Conservation (phyloP, 2,113 vertebrate genomes). For the Platysteira castanea region DNA sequence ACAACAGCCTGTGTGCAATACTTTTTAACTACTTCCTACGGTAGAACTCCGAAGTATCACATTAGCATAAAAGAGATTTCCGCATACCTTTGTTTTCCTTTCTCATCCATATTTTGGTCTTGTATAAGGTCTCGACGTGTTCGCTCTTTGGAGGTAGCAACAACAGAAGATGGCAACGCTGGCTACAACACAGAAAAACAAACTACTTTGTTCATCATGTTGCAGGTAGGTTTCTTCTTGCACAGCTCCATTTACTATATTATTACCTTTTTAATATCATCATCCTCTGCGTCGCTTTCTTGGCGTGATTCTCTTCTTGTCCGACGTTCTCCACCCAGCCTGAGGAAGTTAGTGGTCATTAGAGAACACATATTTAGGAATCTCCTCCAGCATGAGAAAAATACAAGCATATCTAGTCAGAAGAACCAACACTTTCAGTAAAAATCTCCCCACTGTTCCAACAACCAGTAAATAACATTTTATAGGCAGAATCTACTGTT, state of each 20-base stretch:
- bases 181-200: slow-evolving; percentile 72
- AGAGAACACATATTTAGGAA: background rate
- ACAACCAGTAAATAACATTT: background rate
- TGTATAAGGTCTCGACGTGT: slow-evolving; percentile 99
- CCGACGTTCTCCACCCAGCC: slow-evolving; percentile 95
- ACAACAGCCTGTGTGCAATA: background rate
- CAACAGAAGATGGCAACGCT: slow-evolving; percentile 98
- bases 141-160: slow-evolving; percentile 99
- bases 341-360: slow-evolving; percentile 17
- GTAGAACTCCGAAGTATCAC: background rate
- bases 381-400: background rate
- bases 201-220: background rate
- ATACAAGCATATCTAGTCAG: background rate
- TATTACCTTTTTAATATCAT: slow-evolving; percentile 95
- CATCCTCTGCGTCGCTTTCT: slow-evolving; percentile 98
- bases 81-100: slow-evolving; percentile 92
- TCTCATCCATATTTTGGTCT: slow-evolving; percentile 98
- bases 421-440: background rate
- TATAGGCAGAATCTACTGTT: background rate
- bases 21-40: background rate
- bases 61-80: background rate
- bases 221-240: background rate
- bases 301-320: slow-evolving; percentile 94
- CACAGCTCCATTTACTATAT: background rate
- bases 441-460: background rate